Base-by-base conservation (phyloP, 1,140 invertebrate species). In the Anoplolepis gracilipes region DNA sequence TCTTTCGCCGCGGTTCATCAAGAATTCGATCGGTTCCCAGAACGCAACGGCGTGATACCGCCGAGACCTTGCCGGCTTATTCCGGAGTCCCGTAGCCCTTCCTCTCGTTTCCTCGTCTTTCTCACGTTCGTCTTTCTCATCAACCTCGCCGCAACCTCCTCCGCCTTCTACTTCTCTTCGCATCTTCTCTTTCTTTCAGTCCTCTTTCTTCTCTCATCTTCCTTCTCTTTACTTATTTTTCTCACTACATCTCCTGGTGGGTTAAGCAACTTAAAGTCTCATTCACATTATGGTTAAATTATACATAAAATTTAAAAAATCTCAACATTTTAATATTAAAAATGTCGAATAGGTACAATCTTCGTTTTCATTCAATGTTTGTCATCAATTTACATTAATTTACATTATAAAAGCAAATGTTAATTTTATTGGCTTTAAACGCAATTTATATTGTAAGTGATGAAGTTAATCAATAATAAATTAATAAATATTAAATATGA, bases 1-100 rank as follows among this genome's bases (percentile, higher is more conserved):
- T 84, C 53, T 25, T 64, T 33, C 7, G 42, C 69, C 73, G 61
- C 76, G 59, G 86, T 91, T 91, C 85, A 85, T 82, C 70, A 62
- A 85, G 53, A 62, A 87, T 86, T 42, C 90, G 90, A 93, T 92
- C 90, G 88, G 86, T 93, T 92, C 92, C 77, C 90, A 89, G 88
- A 91, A 88, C 76, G 88, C 88, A 91, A 92, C 90, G 84, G 46
- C 73, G 25, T 30, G 76, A 85, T 90, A 88, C 46, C 85, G 87
- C 87, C 79, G 75, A 89, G 88, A 82, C 73, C 78, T 89, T 86
- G 87, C 87, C n/a, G 81, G 39, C 73, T 86, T 81, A 64, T 55
- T 64, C 61, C 39, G 39, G 28, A 64, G 70, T 78, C 61, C 25
- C 73, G 64, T 49, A 75, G 28, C 87, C 73, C 88, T 87, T 79